These are phyloP conservation scores for Cygnus atratus DNA, from an alignment of 2,113 vertebrate species.

Conservation along the genomic window DNA sequence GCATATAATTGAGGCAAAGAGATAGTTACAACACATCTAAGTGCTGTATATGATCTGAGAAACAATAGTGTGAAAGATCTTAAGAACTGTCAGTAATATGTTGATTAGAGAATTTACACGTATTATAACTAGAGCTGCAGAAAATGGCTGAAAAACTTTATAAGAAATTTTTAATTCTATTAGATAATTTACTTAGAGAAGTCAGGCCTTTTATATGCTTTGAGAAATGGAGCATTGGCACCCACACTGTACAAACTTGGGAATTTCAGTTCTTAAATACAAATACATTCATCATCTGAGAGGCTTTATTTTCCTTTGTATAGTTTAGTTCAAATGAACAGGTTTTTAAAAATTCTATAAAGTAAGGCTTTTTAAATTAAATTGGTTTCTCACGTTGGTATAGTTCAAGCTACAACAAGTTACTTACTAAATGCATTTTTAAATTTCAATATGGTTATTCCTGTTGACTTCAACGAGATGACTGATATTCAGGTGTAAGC, in stretches of 20 bases:
- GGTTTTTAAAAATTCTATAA: not conserved
- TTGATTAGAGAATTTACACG: not conserved
- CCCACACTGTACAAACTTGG: not conserved
- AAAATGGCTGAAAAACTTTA: not conserved
- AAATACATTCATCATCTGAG: not conserved
- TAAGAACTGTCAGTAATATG: not conserved
- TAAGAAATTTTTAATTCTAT: not conserved
- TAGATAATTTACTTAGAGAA: not conserved
- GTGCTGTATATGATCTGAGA: not conserved
- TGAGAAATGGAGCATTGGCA: not conserved
- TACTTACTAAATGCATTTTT: not conserved
- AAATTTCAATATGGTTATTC: conserved; percentile 13
- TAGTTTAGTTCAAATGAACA: not conserved
- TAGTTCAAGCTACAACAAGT: not conserved
- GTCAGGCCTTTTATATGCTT: not conserved
- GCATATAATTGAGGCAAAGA: not conserved
- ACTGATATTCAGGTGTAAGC: not conserved
- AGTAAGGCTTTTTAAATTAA: conserved; percentile 21
- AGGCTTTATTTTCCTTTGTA: not conserved
- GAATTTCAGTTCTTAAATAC: not conserved
- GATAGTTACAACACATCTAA: not conserved
- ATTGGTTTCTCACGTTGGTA: not conserved
- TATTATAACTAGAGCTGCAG: not conserved
- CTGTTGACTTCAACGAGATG: not conserved
- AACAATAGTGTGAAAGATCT: not conserved